Evolutionary conservation across 2,888 invertebrate genomes (phyloP).

Genomic region (Allophyes oxyacanthae): DNA sequence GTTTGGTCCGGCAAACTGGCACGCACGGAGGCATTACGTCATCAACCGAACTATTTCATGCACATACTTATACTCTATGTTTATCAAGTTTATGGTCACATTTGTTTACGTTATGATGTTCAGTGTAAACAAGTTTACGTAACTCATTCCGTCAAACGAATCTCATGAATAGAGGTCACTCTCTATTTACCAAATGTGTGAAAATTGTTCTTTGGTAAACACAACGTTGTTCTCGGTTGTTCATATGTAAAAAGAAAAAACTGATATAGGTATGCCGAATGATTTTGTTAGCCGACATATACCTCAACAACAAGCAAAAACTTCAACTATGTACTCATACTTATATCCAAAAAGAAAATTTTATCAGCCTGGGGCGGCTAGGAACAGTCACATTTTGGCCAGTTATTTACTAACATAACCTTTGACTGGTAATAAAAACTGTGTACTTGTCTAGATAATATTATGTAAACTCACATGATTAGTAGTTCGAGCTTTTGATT

Average conservation of each 20-base stretch:
- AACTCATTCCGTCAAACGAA: slow-evolving; percentile 46
- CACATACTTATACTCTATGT: slow-evolving; percentile 46
- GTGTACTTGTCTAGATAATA: no score
- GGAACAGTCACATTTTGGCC: no score
- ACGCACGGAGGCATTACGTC: slow-evolving; percentile 43
- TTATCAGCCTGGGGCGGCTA: no score
- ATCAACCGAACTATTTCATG: slow-evolving; percentile 43
- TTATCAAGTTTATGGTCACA: slow-evolving; percentile 69
- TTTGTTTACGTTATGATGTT: slow-evolving; percentile 62
- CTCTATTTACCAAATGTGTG: slow-evolving; percentile 55
- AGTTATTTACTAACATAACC: no score
- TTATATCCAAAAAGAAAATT: no score
- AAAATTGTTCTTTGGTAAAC: slow-evolving; percentile 46
- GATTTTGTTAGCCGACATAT: no score
- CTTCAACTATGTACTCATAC: no score
- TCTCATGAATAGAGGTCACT: slow-evolving; percentile 53
- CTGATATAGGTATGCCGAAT: slow-evolving; percentile 19
- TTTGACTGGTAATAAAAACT: no score
- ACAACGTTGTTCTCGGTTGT: slow-evolving; percentile 32
- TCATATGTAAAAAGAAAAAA: slow-evolving; percentile 21
- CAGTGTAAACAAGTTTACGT: slow-evolving; percentile 56
- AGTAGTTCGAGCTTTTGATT: no score
- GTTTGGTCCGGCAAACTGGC: slow-evolving; percentile 20
- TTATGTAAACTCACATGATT: no score
- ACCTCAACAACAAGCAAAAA: no score